Conservation (phyloP, 2,113 vertebrate genomes). For the Pogona vitticeps region DNA sequence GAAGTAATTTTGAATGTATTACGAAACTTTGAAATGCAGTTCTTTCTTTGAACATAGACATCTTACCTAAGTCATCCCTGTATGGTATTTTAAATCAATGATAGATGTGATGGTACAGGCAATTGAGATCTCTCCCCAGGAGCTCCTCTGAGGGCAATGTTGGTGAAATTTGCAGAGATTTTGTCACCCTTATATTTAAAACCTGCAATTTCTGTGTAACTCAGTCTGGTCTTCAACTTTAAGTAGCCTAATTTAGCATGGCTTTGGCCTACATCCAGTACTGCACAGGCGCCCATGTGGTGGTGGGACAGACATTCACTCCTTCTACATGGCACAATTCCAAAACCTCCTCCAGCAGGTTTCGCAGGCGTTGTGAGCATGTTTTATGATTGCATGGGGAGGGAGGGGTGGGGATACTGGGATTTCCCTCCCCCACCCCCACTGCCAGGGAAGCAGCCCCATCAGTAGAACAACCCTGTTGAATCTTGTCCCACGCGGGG, state of each 20-base stretch:
- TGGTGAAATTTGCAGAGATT: no score
- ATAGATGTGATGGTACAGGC: background rate
- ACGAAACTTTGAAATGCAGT: background rate
- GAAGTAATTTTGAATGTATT: background rate
- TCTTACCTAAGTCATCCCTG: no score
- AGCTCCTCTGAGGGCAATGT: background rate
- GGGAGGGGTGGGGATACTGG: no score
- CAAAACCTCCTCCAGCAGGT: background rate
- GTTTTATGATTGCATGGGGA: no score
- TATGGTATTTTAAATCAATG: no score
- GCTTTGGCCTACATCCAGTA: background rate
- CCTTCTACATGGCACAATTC: background rate
- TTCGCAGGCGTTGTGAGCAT: no score
- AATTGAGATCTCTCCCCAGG: background rate
- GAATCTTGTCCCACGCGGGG: no score
- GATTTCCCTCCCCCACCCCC: no score
- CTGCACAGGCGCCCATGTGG: background rate
- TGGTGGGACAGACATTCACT: background rate
- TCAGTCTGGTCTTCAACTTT: background rate
- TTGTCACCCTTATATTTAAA: background rate
- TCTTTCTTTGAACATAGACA: no score
- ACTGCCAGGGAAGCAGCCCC: no score
- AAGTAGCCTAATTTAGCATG: background rate
- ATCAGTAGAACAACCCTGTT: no score
- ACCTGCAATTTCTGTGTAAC: background rate